Percentiles rank a stretch among this genome's conserved stretches.
These are phyloP conservation scores for Mesorhabditis sp. DNA, from an alignment of 2,888 invertebrate genomes.

Conservation along the genomic window DNA sequence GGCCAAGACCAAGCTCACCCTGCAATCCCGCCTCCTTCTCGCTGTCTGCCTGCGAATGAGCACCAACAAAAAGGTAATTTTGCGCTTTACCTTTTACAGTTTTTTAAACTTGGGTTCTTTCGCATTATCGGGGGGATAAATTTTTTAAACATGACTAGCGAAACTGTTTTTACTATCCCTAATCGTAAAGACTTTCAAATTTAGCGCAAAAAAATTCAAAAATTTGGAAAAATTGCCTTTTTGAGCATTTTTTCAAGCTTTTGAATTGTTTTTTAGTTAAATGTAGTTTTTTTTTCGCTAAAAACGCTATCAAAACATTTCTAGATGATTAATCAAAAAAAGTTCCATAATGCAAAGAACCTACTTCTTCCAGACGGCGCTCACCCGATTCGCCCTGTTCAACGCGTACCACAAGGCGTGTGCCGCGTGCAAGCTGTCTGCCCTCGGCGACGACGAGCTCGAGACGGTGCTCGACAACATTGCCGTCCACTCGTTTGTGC, in stretches of 20 bases:
- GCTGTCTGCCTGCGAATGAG: constrained; percentile 36
- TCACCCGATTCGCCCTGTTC: constrained; percentile 29
- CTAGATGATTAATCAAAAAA: background rate
- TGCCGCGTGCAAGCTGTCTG: constrained; percentile 27
- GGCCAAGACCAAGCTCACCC: constrained; percentile 41
- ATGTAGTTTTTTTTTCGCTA: background rate
- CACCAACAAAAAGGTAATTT: constrained; percentile 28
- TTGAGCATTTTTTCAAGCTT: too few species aligned
- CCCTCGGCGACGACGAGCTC: constrained; percentile 32
- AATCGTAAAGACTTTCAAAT: too few species aligned
- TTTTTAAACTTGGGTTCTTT: too few species aligned
- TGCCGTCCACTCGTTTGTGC: constrained; percentile 32
- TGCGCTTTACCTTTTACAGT: too few species aligned
- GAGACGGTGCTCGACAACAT: constrained; percentile 28
- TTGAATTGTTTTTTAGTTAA: background rate
- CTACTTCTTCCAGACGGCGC: constrained; percentile 17
- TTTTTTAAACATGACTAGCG: too few species aligned
- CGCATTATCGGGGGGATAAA: too few species aligned
- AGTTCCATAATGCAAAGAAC: background rate
- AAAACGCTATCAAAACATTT: background rate
- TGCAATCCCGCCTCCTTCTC: constrained; percentile 34
- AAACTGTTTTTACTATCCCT: too few species aligned
- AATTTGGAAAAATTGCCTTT: too few species aligned
- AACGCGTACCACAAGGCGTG: constrained; percentile 35
- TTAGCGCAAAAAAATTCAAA: too few species aligned